Conservation (phyloP, 2,113 vertebrate genomes). For the Strix uralensis region DNA sequence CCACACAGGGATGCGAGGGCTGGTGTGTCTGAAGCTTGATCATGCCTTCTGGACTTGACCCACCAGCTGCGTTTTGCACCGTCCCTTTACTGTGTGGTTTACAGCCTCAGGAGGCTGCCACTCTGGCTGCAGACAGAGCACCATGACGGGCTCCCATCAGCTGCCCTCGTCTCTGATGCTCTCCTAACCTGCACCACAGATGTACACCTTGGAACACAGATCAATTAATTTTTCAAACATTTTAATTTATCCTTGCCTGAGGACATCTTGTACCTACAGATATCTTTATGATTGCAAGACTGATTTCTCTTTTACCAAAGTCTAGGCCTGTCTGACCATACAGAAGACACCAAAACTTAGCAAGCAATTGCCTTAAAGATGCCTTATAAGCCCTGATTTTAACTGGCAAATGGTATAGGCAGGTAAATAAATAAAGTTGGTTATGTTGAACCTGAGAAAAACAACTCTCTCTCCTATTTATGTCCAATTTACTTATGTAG, state of each 20-base stretch:
- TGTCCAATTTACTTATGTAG: not conserved
- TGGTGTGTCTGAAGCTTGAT: not conserved
- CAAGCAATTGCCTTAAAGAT: not conserved
- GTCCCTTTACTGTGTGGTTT: not conserved
- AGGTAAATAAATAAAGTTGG: not conserved
- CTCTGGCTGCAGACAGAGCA: not conserved
- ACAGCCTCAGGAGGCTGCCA: not conserved
- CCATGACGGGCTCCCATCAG: not conserved
- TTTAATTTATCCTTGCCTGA: not conserved
- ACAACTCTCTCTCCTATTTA: not conserved
- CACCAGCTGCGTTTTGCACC: fast-evolving
- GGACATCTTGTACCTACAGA: not conserved
- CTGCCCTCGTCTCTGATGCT: not conserved
- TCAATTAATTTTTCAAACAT: not conserved
- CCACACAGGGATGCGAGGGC: not conserved
- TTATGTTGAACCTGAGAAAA: not conserved
- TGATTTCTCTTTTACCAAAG: not conserved
- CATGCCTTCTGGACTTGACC: not conserved
- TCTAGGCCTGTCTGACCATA: not conserved
- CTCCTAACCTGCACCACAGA: not conserved
- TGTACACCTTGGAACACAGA: not conserved
- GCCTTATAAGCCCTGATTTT: not conserved
- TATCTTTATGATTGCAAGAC: not conserved
- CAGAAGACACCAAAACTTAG: not conserved
- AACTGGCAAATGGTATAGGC: not conserved